Conservation (phyloP, 2,113 vertebrate genomes). For the Ptilorrhoa leucosticta region DNA sequence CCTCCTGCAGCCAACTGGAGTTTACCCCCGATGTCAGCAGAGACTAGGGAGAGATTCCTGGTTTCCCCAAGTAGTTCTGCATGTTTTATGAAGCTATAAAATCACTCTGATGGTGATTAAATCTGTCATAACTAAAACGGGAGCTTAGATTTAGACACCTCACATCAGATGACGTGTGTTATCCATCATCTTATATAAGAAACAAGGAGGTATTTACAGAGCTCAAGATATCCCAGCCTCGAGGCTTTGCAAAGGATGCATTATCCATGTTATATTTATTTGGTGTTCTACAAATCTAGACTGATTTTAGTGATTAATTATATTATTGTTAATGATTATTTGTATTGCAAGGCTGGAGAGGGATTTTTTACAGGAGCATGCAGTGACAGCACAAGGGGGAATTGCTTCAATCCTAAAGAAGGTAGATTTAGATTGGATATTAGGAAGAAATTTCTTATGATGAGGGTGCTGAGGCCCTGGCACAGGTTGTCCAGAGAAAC, state of each 20-base stretch:
- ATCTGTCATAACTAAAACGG: neutral
- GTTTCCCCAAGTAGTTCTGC: neutral
- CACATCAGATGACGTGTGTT: neutral
- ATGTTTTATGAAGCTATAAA: neutral
- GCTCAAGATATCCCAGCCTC: neutral
- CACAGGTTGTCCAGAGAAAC: accelerated
- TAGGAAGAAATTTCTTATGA: neutral
- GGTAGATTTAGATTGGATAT: neutral
- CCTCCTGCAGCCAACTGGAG: neutral
- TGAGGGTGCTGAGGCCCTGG: neutral
- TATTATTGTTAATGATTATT: neutral
- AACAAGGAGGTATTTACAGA: neutral
- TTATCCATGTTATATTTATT: neutral
- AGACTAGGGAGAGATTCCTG: neutral
- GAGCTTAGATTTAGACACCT: neutral
- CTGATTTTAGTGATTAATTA: neutral
- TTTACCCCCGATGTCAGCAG: accelerated
- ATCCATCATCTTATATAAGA: neutral
- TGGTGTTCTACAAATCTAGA: neutral
- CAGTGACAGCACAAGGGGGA: neutral
- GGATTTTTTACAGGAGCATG: neutral
- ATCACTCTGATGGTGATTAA: neutral
- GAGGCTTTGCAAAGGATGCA: neutral
- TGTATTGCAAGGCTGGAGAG: neutral
- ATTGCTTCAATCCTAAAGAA: neutral